Conservation (phyloP, 2,797 vertebrate species). For the Alosa sapidissima region DNA sequence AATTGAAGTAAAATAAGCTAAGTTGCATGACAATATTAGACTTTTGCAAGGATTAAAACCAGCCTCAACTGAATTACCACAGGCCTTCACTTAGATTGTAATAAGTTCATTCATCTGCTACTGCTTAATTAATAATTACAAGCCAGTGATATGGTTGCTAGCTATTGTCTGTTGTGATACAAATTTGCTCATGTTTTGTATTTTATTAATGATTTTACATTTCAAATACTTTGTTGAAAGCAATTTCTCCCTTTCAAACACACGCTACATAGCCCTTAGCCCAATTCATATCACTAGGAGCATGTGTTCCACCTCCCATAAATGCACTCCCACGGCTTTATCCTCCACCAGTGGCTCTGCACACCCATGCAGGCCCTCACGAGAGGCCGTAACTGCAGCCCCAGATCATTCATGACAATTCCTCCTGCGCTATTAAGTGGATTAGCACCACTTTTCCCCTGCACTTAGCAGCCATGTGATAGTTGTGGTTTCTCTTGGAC, state of each 20-base stretch:
- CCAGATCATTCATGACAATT: conserved; percentile 34
- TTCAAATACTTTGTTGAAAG: not conserved
- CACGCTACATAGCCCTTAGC: not conserved
- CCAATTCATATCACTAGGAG: not conserved
- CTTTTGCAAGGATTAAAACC: not conserved
- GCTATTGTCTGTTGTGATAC: not conserved
- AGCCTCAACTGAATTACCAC: not conserved
- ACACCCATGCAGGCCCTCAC: not conserved
- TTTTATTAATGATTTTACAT: not conserved
- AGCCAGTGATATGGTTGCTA: not conserved
- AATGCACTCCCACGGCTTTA: not conserved
- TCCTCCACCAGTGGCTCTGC: not conserved
- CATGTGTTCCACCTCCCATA: not conserved
- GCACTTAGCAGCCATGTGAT: conserved; percentile 49
- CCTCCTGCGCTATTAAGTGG: conserved; percentile 31
- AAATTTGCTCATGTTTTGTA: not conserved
- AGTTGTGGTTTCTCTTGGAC: conserved; percentile 35
- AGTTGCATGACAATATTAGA: not conserved
- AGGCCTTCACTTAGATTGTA: not conserved
- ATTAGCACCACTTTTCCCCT: conserved; percentile 48
- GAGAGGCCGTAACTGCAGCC: conserved; percentile 37
- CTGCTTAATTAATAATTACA: not conserved
- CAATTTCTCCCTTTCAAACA: not conserved
- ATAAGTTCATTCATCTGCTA: not conserved
- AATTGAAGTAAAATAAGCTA: not conserved